Conservation (phyloP, 1,140 invertebrate genomes). For the Pseudomyrmex pallidus region DNA sequence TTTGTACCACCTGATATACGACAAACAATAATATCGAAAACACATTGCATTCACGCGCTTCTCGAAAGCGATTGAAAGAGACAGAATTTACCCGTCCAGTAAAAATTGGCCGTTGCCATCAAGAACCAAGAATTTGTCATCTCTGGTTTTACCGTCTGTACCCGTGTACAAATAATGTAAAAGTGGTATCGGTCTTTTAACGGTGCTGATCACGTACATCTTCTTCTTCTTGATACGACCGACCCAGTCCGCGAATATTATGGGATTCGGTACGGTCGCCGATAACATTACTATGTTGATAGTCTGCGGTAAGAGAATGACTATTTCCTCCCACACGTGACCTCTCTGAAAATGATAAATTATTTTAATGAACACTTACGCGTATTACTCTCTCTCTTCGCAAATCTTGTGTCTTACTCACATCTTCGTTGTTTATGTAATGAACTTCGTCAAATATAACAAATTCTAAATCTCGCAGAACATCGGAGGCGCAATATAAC, state of each 20-base stretch:
- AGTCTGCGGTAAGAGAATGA: constrained; percentile 97
- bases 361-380: no score
- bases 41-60: not conserved
- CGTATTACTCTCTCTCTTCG: no score
- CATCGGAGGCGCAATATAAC: constrained; percentile 98
- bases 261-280: constrained; percentile 98
- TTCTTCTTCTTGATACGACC: constrained; percentile 96
- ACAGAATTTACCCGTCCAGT: constrained; percentile 87
- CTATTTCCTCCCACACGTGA: constrained; percentile 99
- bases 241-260: constrained; percentile 99
- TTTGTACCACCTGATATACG: constrained; percentile 67
- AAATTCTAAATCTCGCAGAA: constrained; percentile 98
- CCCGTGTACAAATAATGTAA: constrained; percentile 98
- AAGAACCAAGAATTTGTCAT: constrained; percentile 94
- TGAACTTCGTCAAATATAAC: constrained; percentile 99
- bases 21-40: constrained; percentile 20
- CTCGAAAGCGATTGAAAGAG: not conserved
- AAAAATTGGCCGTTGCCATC: constrained; percentile 90
- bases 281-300: constrained; percentile 98
- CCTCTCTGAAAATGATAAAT: constrained; percentile 90
- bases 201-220: constrained; percentile 97
- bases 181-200: constrained; percentile 97
- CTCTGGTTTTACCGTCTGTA: constrained; percentile 90
- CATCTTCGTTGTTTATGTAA: constrained; percentile 99
- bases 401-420: constrained; percentile 80